Base-by-base conservation (phyloP, 1,140 invertebrate genomes). In the Philaenus spumarius region DNA sequence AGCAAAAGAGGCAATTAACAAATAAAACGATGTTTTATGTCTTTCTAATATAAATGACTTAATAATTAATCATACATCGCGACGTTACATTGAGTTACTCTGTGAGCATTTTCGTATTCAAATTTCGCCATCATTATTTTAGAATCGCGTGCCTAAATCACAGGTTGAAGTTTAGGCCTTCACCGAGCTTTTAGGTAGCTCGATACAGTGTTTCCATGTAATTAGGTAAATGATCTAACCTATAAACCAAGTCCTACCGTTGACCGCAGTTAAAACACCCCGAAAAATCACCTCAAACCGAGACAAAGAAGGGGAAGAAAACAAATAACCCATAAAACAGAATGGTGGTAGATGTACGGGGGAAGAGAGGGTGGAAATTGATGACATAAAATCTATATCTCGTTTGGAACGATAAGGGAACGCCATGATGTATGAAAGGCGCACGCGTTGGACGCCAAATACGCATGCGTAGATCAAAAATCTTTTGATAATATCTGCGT, bases 361-460 rank as follows among this genome's bases (percentile, higher is more conserved):
- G 6, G 20, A 4, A 14, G 45, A 23, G 45, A 19, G 17, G 45
- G 45, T 47, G 23, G 26, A 30, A 23, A 47, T 47, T 47, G 45
- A 47, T 47, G 45, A 47, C 45, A 47, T 23, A 47, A 47, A 47
- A 47, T 47, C 45, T 47, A 47, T 47, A 47, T 47, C 45, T 47
- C 45, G 45, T 23, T n/a, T 17, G 19, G 43, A 23, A 12, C 19
- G n/a, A 42, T 42, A 42, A 42, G 40, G 19, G 40, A 42, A 30
- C 11, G 40, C 40, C 40, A 42, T 46, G 43, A 46, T 46, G 43
- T 17, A 46, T 46, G 17, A 30, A 42, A 20, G 45, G 45, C 45
- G 45, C 45, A 47, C 45, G 45, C 45, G 45, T 47, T 23, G 23
- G 23, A 22, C 45, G 45, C 17, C 20, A 47, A 47, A 19, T 17